Evolutionary conservation across 2,113 vertebrate species (phyloP).

Genomic region (Trogon melanurus): DNA sequence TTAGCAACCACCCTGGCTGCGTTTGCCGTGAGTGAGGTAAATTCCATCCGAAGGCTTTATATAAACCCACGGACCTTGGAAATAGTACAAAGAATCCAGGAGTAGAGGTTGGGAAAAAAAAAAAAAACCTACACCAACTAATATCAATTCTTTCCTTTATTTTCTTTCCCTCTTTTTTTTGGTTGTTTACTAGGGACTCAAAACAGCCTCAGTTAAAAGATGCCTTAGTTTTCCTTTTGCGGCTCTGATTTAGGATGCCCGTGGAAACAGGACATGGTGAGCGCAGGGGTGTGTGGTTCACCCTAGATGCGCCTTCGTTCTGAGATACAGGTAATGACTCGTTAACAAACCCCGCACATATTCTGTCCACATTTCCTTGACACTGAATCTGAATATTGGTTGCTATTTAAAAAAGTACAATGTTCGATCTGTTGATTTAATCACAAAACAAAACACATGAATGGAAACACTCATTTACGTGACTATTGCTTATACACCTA

Average conservation of each 20-base stretch:
- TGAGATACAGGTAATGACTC: background rate
- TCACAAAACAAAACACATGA: conserved; percentile 80
- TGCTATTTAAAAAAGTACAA: conserved; percentile 84
- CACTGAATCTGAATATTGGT: conserved; percentile 77
- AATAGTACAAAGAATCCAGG: background rate
- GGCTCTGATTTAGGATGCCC: background rate
- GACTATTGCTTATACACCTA: conserved; percentile 70
- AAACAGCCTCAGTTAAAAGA: conserved; percentile 23
- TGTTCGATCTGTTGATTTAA: conserved; percentile 73
- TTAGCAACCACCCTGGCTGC: rapidly evolving
- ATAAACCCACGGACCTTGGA: background rate
- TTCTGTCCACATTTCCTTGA: conserved; percentile 60
- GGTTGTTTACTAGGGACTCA: background rate
- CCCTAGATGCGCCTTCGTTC: background rate
- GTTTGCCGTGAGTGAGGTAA: background rate
- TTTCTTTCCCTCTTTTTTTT: conserved; percentile 1
- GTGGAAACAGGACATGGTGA: background rate
- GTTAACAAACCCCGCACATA: background rate
- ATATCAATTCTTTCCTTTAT: conserved; percentile 57
- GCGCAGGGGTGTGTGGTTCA: background rate
- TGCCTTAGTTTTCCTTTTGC: conserved; percentile 1
- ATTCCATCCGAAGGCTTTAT: background rate
- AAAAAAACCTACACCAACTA: background rate
- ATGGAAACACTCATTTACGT: conserved; percentile 81
- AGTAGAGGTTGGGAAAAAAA: background rate